phyloP scores from a whole-genome alignment of 2,888 invertebrate genomes.

The Pyrrhia umbra region DNA sequence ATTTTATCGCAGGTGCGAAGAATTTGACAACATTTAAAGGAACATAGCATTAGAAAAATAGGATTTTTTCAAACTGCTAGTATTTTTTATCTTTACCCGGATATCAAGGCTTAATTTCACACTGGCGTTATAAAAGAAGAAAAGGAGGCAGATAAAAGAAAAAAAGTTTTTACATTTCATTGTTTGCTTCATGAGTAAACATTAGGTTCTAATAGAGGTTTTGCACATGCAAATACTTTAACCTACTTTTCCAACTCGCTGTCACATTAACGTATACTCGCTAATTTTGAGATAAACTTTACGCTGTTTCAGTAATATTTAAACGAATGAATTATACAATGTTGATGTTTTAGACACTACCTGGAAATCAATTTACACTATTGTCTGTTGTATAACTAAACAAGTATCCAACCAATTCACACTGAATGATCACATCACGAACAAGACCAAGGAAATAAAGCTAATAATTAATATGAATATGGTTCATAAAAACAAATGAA shows the following conservation, averaged over 20 bases:
- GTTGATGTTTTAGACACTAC: slow-evolving; percentile 26
- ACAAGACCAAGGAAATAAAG: slow-evolving; percentile 49
- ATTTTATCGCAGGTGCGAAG: too few species aligned
- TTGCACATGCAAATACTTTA: slow-evolving; percentile 45
- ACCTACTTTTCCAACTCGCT: slow-evolving; percentile 31
- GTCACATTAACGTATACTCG: slow-evolving; percentile 38
- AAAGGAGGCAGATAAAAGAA: too few species aligned
- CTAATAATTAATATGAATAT: slow-evolving; percentile 64
- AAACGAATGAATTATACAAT: slow-evolving; percentile 27
- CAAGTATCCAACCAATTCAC: slow-evolving; percentile 40
- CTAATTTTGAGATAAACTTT: slow-evolving; percentile 37
- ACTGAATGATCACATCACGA: slow-evolving; percentile 54
- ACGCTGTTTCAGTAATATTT: slow-evolving; percentile 22
- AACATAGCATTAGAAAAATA: background rate
- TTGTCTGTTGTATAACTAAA: slow-evolving; percentile 22
- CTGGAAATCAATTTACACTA: slow-evolving; percentile 26
- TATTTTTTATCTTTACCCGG: slow-evolving; percentile 20
- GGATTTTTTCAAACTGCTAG: too few species aligned
- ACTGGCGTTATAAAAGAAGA: slow-evolving; percentile 17
- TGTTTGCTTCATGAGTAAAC: slow-evolving; percentile 34
- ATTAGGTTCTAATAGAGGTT: slow-evolving; percentile 37
- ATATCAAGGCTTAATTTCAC: slow-evolving; percentile 12
- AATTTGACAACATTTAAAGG: too few species aligned
- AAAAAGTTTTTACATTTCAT: slow-evolving; percentile 17
- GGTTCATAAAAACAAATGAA: slow-evolving; percentile 68